These are phyloP conservation scores for Phalacrocorax brasilianus DNA, from an alignment of 2,113 vertebrate genomes.

Conservation along the genomic window DNA sequence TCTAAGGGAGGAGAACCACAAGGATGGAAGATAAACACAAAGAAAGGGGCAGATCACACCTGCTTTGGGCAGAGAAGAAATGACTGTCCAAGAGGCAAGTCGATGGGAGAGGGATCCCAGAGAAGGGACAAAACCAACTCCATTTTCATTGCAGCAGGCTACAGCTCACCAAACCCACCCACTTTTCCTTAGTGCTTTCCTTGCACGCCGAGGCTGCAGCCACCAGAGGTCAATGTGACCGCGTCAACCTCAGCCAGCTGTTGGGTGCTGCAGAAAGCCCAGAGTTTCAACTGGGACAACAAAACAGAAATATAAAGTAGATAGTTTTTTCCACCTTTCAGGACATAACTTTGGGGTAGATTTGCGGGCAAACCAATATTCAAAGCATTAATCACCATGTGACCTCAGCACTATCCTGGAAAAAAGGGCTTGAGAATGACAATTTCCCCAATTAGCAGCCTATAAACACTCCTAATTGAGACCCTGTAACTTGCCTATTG, in stretches of 20 bases:
- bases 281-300: not conserved
- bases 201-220: conserved; percentile 12
- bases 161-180: not conserved
- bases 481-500: not conserved
- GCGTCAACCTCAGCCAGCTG: not conserved
- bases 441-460: not conserved
- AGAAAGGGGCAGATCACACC: not conserved
- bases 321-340: not conserved
- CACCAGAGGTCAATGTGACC: conserved; percentile 62
- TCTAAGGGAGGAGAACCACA: not conserved
- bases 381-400: not conserved
- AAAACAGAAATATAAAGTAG: not conserved
- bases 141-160: not conserved
- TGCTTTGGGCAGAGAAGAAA: not conserved
- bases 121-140: not conserved
- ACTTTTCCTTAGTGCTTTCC: not conserved
- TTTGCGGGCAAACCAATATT: not conserved
- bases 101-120: not conserved
- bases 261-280: not conserved
- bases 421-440: not conserved
- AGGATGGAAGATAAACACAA: not conserved
- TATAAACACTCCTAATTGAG: not conserved
- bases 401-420: not conserved
- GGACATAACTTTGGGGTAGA: not conserved
- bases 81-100: not conserved